These are phyloP conservation scores for Heliconius nattereri DNA, from an alignment of 1,140 invertebrate genomes.

Conservation along the genomic window DNA sequence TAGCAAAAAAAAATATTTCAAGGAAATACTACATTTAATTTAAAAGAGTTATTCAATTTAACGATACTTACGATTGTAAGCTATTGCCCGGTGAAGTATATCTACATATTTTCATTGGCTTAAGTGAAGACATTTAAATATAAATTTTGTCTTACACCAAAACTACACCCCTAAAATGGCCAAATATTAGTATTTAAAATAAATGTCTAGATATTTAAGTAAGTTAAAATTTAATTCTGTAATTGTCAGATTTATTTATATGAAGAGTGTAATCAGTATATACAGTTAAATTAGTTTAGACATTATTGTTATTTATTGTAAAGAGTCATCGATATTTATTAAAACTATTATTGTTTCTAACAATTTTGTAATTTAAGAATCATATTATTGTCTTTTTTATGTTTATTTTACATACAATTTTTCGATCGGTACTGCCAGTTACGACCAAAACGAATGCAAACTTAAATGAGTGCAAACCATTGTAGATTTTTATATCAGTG, in stretches of 20 bases:
- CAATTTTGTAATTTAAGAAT: not conserved
- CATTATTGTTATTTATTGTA: conserved; percentile 30
- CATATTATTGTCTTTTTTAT: conserved; percentile 14
- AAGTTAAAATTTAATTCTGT: conserved; percentile 19
- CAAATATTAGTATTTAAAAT: conserved; percentile 37
- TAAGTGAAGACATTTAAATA: not conserved
- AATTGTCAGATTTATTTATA: conserved; percentile 33
- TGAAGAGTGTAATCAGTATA: conserved; percentile 31
- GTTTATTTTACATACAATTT: not conserved
- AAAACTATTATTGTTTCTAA: not conserved
- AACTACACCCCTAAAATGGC: conserved; percentile 20
- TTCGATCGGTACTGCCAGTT: conserved; percentile 15
- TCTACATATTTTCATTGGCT: not conserved
- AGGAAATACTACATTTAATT: too few relatives aligned
- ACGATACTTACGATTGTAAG: too few relatives aligned
- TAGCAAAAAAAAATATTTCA: too few relatives aligned
- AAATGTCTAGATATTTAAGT: conserved; percentile 27
- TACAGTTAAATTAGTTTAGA: conserved; percentile 25
- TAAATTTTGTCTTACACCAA: conserved; percentile 5
- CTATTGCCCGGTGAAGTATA: too few relatives aligned
- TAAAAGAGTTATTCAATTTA: not conserved
- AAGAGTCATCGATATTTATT: conserved; percentile 5
- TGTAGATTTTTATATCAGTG: conserved; percentile 29
- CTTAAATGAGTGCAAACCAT: conserved; percentile 23
- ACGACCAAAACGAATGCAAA: conserved; percentile 19